A percentile compares a stretch with the other conserved stretches of the same genome.
These are phyloP conservation scores for Onychomys arenicola DNA, from an alignment of 2,797 vertebrate genomes.

Conservation along the genomic window DNA sequence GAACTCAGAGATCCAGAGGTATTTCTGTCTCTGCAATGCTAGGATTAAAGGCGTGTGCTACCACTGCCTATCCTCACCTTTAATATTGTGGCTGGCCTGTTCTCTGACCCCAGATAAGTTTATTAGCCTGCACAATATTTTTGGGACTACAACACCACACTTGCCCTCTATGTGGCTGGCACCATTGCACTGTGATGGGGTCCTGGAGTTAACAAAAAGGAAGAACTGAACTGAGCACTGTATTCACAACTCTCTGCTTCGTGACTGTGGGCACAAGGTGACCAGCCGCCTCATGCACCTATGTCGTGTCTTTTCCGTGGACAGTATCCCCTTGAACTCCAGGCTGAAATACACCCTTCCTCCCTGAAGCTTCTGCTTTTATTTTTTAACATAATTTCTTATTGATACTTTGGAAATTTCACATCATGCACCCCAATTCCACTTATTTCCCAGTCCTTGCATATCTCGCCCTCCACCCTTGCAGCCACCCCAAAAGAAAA, in stretches of 20 bases:
- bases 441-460: background rate
- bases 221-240: too few relatives aligned
- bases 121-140: too few relatives aligned
- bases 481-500: background rate
- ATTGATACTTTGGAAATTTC: background rate
- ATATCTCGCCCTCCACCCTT: background rate
- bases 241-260: background rate
- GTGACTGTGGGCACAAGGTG: background rate
- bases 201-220: background rate
- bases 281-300: background rate
- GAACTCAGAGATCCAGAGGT: too few relatives aligned
- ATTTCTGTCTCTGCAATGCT: too few relatives aligned
- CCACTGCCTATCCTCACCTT: too few relatives aligned
- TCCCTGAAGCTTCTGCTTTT: background rate
- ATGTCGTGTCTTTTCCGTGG: background rate
- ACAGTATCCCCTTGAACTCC: background rate
- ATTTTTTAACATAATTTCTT: background rate
- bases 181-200: background rate
- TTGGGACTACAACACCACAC: too few relatives aligned
- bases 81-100: too few relatives aligned
- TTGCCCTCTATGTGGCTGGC: background rate
- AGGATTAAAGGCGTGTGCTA: too few relatives aligned
- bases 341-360: background rate
- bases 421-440: background rate
- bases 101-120: too few relatives aligned